Evolutionary conservation across 1,140 invertebrate species (phyloP).

Genomic region (Zaprionus ornatus): DNA sequence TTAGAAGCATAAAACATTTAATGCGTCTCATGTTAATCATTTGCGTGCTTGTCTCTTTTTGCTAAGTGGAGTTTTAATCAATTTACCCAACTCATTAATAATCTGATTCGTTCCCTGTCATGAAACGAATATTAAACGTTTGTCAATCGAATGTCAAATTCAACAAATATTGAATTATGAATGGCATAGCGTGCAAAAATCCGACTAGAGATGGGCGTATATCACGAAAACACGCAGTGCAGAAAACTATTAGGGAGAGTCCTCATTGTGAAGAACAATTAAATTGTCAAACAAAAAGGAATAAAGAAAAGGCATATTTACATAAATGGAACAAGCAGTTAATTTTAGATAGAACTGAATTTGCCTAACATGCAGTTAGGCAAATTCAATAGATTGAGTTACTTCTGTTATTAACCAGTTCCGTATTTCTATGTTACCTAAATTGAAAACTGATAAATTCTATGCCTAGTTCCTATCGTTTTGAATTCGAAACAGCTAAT

Average conservation of each 20-base stretch:
- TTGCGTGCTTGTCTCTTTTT: not conserved
- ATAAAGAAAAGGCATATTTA: not conserved
- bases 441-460: too few relatives aligned
- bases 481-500: too few relatives aligned
- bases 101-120: slow-evolving; percentile 2
- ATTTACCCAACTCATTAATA: slow-evolving; percentile 5
- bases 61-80: not conserved
- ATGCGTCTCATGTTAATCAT: slow-evolving; percentile 8
- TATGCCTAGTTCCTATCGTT: too few relatives aligned
- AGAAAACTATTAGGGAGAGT: not conserved
- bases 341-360: not conserved
- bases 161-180: slow-evolving; percentile 40
- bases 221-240: not conserved
- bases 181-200: slow-evolving; percentile 20
- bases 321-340: not conserved
- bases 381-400: too few relatives aligned
- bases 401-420: too few relatives aligned
- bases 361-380: too few relatives aligned
- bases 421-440: too few relatives aligned
- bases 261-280: not conserved
- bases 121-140: slow-evolving; percentile 15
- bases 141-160: slow-evolving; percentile 13
- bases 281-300: not conserved
- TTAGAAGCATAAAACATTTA: slow-evolving; percentile 27
- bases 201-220: not conserved